Conservation (phyloP, 2,888 invertebrate genomes). For the Acleris emargana region DNA sequence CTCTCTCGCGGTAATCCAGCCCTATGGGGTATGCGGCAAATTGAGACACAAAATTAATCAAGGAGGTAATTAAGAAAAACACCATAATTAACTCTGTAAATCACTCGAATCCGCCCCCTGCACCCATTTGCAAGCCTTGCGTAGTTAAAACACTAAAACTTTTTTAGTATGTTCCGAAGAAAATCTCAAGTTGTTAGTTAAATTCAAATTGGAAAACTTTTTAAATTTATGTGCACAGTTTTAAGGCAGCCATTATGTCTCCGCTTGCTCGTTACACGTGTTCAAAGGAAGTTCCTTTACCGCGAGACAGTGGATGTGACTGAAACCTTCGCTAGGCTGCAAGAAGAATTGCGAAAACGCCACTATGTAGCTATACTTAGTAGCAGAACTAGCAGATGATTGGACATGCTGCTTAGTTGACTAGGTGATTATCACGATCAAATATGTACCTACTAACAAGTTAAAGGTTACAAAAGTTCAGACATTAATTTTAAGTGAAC, state of each 20-base stretch:
- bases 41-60: slow-evolving; percentile 29
- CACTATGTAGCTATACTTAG: not conserved
- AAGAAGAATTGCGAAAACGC: slow-evolving; percentile 13
- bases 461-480: not conserved
- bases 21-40: slow-evolving; percentile 9
- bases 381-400: slow-evolving; percentile 1
- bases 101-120: slow-evolving; percentile 29
- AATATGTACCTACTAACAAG: not conserved
- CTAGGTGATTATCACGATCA: not conserved
- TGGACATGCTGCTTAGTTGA: not conserved
- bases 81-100: slow-evolving; percentile 29
- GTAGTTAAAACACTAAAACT: slow-evolving; percentile 68
- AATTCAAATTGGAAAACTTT: slow-evolving; percentile 81
- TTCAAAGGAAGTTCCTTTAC: slow-evolving; percentile 40
- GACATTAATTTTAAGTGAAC: not conserved
- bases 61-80: slow-evolving; percentile 29
- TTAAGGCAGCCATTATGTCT: slow-evolving; percentile 72
- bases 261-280: slow-evolving; percentile 56
- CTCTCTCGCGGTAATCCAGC: not conserved
- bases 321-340: slow-evolving; percentile 31
- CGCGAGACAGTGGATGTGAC: slow-evolving; percentile 41
- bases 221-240: slow-evolving; percentile 76
- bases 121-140: slow-evolving; percentile 42
- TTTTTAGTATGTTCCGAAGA: slow-evolving; percentile 68
- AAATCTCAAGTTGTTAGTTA: slow-evolving; percentile 77